Base-by-base conservation (phyloP, 2,888 invertebrate genomes). In the Macaria notata region DNA sequence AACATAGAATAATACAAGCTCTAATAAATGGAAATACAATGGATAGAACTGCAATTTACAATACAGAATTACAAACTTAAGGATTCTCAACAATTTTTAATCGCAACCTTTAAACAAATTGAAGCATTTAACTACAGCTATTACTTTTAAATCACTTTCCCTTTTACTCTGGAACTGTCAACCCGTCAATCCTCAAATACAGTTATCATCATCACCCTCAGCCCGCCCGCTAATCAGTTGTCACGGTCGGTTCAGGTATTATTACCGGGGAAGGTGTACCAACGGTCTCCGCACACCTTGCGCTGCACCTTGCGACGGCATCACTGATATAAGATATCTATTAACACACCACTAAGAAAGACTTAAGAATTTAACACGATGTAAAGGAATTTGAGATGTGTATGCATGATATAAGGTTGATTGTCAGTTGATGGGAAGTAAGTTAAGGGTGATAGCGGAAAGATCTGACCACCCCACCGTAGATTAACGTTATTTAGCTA, bases 271-370 rank as follows among this genome's bases (percentile, higher is more conserved):
- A 82, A 83, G 83, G 83, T 82, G 84, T 78, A 65, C 71, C 87
- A 89, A 89, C 89, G 88, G 90, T 85, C 88, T 70, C 65, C 63
- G 73, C 62, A 75, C 90, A 90, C 91, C 90, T 91, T 91, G 91
- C 88, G 67, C 54, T 33, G 49, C 88, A 91, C 91, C 91, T 91
- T 90, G 91, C 90, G 86, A 79, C 79, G 79, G 85, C 87, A 41
- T n/a, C 41, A 86, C 88, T 87, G 86, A 77, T 73, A 76, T 79
- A 81, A 86, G 87, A 87, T 88, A 89, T 83, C 83, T 80, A 75
- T 78, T 76, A 78, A 45, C 31, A 59, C 56, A 64, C 29, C 41
- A 41, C n/a, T 19, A 19, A 19, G 19, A 19, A 19, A 19, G n/a
- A 5, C 4, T 1, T n/a, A 79, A 79, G 62, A 70, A 62, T 76